phyloP scores from a whole-genome alignment of 92 coral and sea anemone species.

The Paragorgia papillata region DNA sequence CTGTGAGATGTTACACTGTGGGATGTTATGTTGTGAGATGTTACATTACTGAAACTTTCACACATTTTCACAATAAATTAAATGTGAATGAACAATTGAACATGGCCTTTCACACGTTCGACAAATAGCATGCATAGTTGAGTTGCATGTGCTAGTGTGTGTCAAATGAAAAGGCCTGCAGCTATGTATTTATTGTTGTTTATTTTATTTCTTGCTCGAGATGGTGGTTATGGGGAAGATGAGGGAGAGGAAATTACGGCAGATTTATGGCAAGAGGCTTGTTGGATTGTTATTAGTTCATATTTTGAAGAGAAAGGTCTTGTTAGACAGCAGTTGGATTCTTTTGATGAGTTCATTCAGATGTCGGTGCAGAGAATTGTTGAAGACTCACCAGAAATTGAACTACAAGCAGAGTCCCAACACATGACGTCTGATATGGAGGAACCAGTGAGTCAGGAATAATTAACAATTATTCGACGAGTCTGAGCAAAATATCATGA shows the following conservation, averaged over 20 bases:
- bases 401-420: conserved; percentile 96
- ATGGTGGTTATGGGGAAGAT: conserved; percentile 86
- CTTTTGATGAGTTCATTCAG: conserved; percentile 98
- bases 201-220: conserved; percentile 25
- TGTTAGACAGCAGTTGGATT: conserved; percentile 94
- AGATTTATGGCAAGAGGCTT: conserved; percentile 99
- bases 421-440: conserved; percentile 98
- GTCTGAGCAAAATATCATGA: too few species aligned
- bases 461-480: too few species aligned
- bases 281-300: conserved; percentile 99
- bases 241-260: conserved; percentile 97
- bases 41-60: too few species aligned
- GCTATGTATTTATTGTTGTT: not conserved
- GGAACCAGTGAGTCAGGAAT: conserved; percentile 70
- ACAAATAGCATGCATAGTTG: too few species aligned
- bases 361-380: conserved; percentile 99
- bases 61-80: too few species aligned
- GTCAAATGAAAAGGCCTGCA: too few species aligned
- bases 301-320: conserved; percentile 99
- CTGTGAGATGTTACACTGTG: too few species aligned
- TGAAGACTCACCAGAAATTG: conserved; percentile 97
- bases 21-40: too few species aligned
- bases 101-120: too few species aligned
- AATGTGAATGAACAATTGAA: too few species aligned
- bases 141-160: too few species aligned